A percentile compares a stretch with the other conserved stretches of the same genome.
phyloP scores from a whole-genome alignment of 2,113 vertebrate species.

The Mirza zaza region DNA sequence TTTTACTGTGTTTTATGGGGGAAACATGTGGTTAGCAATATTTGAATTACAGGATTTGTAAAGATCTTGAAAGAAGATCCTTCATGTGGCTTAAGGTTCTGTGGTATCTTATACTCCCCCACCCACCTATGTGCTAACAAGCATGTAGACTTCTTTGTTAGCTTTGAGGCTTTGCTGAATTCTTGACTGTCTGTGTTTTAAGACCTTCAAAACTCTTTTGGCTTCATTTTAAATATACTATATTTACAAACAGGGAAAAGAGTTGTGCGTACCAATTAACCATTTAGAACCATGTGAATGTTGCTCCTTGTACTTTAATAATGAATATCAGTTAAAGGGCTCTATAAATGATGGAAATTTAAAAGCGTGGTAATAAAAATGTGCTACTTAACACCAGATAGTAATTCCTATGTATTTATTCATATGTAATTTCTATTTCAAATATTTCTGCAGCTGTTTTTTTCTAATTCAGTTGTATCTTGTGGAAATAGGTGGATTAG shows the following conservation, averaged over 20 bases:
- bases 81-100: neutral
- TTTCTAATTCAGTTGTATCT: neutral
- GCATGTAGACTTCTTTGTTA: neutral
- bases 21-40: neutral
- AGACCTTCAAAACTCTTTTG: neutral
- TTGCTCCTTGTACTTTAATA: neutral
- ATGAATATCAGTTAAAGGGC: constrained; percentile 3
- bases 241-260: constrained; percentile 8
- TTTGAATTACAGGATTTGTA: neutral
- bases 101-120: fast-evolving
- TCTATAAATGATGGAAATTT: neutral
- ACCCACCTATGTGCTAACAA: neutral
- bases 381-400: neutral
- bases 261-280: neutral
- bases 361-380: constrained; percentile 27
- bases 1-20: neutral
- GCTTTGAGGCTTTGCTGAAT: neutral
- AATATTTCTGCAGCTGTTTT: neutral
- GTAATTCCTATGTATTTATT: constrained; percentile 7
- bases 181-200: neutral
- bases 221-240: neutral
- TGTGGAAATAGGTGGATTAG: neutral
- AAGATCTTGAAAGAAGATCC: neutral
- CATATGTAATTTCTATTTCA: neutral
- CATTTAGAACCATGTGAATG: constrained; percentile 27